A percentile compares a stretch with the other conserved stretches of the same genome.
Conservation (phyloP, 2,113 vertebrate species). For the Dicerorhinus sumatrensis region DNA sequence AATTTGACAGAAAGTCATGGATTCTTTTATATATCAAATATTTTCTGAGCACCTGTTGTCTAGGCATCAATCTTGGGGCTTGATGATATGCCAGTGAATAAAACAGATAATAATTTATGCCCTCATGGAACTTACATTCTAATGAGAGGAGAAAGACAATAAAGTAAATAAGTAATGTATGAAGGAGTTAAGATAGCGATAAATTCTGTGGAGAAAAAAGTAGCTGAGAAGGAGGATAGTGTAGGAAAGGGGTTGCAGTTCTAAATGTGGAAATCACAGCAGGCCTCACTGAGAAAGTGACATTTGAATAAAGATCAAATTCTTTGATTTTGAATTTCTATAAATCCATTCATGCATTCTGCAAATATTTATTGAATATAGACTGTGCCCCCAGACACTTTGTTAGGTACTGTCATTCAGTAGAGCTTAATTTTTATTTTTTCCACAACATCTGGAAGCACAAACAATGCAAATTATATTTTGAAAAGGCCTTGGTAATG, state of each 20-base stretch:
- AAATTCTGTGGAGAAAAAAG: slow-evolving; percentile 1
- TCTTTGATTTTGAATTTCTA: slow-evolving; percentile 30
- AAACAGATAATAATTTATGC: not conserved
- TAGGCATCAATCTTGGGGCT: not conserved
- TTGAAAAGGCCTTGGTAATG: not conserved
- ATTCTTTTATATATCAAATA: not conserved
- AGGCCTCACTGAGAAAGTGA: not conserved
- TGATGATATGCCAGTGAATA: not conserved
- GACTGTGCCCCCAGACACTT: not conserved
- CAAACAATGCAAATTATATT: not conserved
- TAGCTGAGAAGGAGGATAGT: not conserved
- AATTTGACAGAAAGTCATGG: not conserved
- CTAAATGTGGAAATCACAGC: not conserved
- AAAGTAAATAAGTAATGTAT: not conserved
- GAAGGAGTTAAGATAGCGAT: not conserved
- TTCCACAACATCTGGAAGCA: not conserved
- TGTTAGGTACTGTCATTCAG: not conserved
- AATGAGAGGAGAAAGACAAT: not conserved
- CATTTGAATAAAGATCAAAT: not conserved
- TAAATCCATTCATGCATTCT: not conserved
- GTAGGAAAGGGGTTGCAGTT: not conserved
- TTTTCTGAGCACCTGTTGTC: not conserved
- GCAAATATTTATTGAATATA: not conserved
- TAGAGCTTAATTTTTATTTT: not conserved
- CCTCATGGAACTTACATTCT: not conserved